Base-by-base conservation (phyloP, 2,113 vertebrate species). In the Hyperopisus bebe region DNA sequence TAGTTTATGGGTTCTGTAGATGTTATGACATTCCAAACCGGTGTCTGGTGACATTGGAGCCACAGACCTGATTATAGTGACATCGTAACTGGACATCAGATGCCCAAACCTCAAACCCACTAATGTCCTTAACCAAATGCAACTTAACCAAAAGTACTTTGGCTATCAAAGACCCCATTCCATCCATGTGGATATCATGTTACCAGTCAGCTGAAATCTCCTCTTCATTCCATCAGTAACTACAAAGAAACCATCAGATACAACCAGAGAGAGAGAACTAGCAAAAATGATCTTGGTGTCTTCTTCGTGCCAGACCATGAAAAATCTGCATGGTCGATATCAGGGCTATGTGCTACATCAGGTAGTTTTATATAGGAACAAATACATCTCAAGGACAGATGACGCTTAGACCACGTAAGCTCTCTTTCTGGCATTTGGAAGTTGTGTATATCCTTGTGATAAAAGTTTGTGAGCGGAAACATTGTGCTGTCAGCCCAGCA, bases 331-430 rank as follows among this genome's bases (percentile, higher is more conserved):
- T 21, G n/a, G 51, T 11, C 35, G 50, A 83, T 83, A 89, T 55
- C 35, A 83, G 13, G 31, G 88, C 48, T 50, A 27, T 0, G 74
- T 19, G 15, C 51, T 46, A 48, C 42, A 15, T 19, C 17, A 55
- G 35, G 35, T 55, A 11, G 19, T 55, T 47, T 89, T 44, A 48
- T 53, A 13, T 51, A 35, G 24, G 44, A 89, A 83, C 47, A 48
- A 31, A 89, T 42, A 47, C 35, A 83, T 44, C 11, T 44, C 74
- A 89, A 89, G 50, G 50, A 83, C 74, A 89, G 66, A 82, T 83
- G 21, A 84, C 31, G 46, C 74, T 48, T 15, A 39, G 50, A 31
- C 1, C n/a, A 86, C 17, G 47, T 47, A n/a, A 1, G 62, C 17
- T 47, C 39, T 44, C 48, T 46, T 50, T 17, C 11, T 86, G 47